Percentiles rank a stretch among this genome's conserved stretches.
Conservation (phyloP, 2,113 vertebrate genomes). For the Blennius ocellaris region DNA sequence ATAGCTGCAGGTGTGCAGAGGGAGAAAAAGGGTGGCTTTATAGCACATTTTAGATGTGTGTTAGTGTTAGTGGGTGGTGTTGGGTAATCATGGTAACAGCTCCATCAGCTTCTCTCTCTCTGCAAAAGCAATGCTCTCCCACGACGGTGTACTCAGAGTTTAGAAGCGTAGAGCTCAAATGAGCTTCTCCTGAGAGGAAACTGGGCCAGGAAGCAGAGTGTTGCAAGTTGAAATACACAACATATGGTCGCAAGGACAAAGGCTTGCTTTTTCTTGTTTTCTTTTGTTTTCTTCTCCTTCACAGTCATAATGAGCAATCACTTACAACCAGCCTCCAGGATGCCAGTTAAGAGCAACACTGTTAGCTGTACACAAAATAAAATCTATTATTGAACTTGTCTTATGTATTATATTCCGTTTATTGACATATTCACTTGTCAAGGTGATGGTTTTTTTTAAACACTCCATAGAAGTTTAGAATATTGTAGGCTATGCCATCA, state of each 20-base stretch:
- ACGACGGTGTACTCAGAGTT: conserved; percentile 1
- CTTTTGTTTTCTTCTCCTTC: too few relatives aligned
- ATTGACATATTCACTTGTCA: too few relatives aligned
- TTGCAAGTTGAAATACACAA: conserved; percentile 14
- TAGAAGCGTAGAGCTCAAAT: conserved; percentile 26
- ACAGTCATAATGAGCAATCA: too few relatives aligned
- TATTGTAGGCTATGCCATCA: background rate
- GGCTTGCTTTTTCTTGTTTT: background rate
- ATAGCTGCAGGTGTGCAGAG: conserved; percentile 19
- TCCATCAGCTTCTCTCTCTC: conserved; percentile 19
- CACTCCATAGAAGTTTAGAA: too few relatives aligned
- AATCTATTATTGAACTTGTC: too few relatives aligned
- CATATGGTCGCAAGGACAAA: background rate
- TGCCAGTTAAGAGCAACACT: too few relatives aligned
- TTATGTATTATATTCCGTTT: too few relatives aligned
- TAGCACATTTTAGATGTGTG: conserved; percentile 3
- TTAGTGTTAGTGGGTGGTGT: background rate
- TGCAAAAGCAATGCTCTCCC: conserved; percentile 13
- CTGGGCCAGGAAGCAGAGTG: conserved; percentile 18
- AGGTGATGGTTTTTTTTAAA: too few relatives aligned
- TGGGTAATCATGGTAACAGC: conserved; percentile 5
- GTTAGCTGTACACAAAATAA: too few relatives aligned
- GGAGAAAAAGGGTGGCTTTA: background rate
- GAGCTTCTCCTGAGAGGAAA: conserved; percentile 33
- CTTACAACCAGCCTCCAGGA: too few relatives aligned